phyloP scores from a whole-genome alignment of 2,888 invertebrate species.

The Aricia artaxerxes region DNA sequence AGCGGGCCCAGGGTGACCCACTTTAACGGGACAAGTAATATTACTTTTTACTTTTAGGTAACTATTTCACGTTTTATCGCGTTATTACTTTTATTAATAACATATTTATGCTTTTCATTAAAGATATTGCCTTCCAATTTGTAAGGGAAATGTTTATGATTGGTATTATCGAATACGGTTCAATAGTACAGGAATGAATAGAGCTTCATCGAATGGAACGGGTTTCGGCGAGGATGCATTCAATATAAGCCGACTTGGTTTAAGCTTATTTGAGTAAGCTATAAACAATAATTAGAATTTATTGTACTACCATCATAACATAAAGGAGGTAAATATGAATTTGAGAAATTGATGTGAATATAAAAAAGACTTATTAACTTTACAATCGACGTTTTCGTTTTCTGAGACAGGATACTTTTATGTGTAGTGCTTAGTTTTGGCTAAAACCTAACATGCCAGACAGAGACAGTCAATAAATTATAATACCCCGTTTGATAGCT shows the following conservation, averaged over 20 bases:
- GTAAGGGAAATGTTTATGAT: constrained; percentile 14
- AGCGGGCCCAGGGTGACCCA: constrained; percentile 74
- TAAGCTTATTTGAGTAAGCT: too few species aligned
- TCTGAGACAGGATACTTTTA: neutral
- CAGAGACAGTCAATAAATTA: neutral
- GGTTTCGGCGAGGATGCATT: neutral
- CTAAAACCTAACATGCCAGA: neutral
- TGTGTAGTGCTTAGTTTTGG: neutral
- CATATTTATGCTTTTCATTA: constrained; percentile 45
- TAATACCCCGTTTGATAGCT: neutral
- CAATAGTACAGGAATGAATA: constrained; percentile 2
- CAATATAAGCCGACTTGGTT: neutral
- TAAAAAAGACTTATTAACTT: neutral
- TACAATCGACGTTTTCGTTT: neutral
- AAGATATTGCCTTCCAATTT: constrained; percentile 18
- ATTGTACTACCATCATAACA: too few species aligned
- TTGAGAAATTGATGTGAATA: too few species aligned
- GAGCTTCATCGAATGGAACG: neutral
- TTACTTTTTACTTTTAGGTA: constrained; percentile 82
- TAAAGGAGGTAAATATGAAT: too few species aligned
- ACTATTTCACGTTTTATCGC: constrained; percentile 79
- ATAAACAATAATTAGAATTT: too few species aligned
- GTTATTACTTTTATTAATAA: constrained; percentile 57
- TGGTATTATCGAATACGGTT: neutral
- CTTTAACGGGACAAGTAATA: constrained; percentile 81